Percentiles rank a stretch among this genome's conserved stretches.
These are phyloP conservation scores for Eupithecia centaureata DNA, from an alignment of 2,888 invertebrate genomes.

Conservation along the genomic window DNA sequence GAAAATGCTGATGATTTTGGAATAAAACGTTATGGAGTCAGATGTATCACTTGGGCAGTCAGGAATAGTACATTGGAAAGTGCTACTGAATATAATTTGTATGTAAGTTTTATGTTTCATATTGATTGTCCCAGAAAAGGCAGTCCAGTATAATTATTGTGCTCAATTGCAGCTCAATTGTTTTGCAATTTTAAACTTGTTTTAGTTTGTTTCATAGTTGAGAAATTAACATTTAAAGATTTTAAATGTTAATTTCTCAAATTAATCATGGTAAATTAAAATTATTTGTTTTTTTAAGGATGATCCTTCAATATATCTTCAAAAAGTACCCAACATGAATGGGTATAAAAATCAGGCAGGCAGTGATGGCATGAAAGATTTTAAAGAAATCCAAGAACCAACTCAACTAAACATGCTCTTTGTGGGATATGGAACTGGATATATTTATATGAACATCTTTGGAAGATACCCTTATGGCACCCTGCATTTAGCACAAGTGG, in stretches of 20 bases:
- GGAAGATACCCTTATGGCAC: conserved; percentile 93
- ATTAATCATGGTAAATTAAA: not conserved
- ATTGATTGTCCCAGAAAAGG: too few species aligned
- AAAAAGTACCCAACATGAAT: conserved; percentile 82
- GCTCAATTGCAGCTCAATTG: too few species aligned
- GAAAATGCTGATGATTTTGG: conserved; percentile 74
- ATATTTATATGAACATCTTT: conserved; percentile 90
- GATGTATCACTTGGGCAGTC: conserved; percentile 89
- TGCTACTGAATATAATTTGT: conserved; percentile 73
- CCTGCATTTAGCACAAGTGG: conserved; percentile 84
- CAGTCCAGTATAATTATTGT: too few species aligned
- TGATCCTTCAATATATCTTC: conserved; percentile 81
- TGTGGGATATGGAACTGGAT: conserved; percentile 90
- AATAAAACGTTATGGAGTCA: conserved; percentile 85
- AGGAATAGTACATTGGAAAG: conserved; percentile 72
- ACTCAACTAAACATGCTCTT: conserved; percentile 89
- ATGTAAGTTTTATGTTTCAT: conserved; percentile 60
- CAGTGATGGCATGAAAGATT: conserved; percentile 83
- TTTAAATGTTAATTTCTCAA: not conserved
- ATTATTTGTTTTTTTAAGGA: conserved; percentile 58
- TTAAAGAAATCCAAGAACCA: conserved; percentile 85
- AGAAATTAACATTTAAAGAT: too few species aligned
- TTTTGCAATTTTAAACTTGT: too few species aligned
- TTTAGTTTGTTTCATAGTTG: too few species aligned
- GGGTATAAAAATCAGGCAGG: conserved; percentile 79